phyloP scores from a whole-genome alignment of 2,888 invertebrate species.

The Furcula furcula region DNA sequence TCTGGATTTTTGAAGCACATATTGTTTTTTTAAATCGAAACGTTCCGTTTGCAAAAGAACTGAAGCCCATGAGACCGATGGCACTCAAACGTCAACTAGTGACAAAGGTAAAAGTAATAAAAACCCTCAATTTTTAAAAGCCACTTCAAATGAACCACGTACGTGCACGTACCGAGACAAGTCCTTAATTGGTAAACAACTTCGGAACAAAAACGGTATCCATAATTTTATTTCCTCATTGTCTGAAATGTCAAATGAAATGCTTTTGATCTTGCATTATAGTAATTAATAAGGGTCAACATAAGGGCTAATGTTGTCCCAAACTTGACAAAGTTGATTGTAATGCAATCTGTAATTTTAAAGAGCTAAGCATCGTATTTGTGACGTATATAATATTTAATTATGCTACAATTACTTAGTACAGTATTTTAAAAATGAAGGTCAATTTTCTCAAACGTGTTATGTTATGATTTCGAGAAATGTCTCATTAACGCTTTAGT shows the following conservation, averaged over 20 bases:
- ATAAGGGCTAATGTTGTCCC: not conserved
- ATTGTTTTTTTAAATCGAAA: too few relatives aligned
- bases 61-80: constrained; percentile 2
- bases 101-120: constrained; percentile 23
- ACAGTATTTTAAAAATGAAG: constrained; percentile 35
- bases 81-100: constrained; percentile 22
- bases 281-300: constrained; percentile 5
- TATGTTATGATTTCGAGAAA: constrained; percentile 53
- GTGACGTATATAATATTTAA: not conserved
- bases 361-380: too few relatives aligned
- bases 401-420: constrained; percentile 9
- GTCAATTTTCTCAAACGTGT: constrained; percentile 38
- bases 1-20: too few relatives aligned
- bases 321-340: constrained; percentile 1
- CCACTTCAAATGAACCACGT: constrained; percentile 12
- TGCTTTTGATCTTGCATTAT: constrained; percentile 5
- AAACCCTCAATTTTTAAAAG: constrained; percentile 9
- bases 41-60: too few relatives aligned
- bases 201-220: constrained; percentile 2
- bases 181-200: constrained; percentile 11
- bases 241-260: constrained; percentile 18
- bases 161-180: too few relatives aligned
- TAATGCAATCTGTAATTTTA: not conserved
- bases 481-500: constrained; percentile 48
- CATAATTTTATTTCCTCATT: constrained; percentile 16